Conservation (phyloP, 2,888 invertebrate genomes). For the Dendrolimus pini region DNA sequence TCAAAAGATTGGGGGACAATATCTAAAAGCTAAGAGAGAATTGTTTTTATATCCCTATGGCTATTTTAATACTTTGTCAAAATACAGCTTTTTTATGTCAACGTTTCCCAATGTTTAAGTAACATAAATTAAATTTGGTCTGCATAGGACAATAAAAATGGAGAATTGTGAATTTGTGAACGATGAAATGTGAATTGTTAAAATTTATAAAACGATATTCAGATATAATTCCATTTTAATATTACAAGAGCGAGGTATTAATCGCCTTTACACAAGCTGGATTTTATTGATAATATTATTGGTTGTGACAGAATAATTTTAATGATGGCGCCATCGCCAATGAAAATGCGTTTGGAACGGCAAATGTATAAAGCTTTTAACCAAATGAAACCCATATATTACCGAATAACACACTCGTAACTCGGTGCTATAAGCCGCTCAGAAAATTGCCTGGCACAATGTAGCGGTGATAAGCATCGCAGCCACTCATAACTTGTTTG, state of each 20-base stretch:
- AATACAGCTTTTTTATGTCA: too few species aligned
- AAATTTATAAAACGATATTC: background rate
- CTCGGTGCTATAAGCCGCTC: slow-evolving; percentile 57
- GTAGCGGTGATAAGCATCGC: slow-evolving; percentile 45
- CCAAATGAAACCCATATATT: slow-evolving; percentile 69
- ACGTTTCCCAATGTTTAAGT: too few species aligned
- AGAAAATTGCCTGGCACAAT: slow-evolving; percentile 61
- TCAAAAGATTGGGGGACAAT: too few species aligned
- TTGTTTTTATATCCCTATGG: too few species aligned
- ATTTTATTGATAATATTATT: slow-evolving; percentile 46
- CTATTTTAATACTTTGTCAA: too few species aligned
- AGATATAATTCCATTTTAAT: slow-evolving; percentile 4
- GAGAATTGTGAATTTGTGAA: too few species aligned
- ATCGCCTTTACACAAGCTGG: slow-evolving; percentile 33
- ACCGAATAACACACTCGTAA: slow-evolving; percentile 64
- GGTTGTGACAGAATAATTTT: slow-evolving; percentile 49
- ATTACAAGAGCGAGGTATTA: slow-evolving; percentile 14
- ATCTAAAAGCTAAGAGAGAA: too few species aligned
- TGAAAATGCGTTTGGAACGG: slow-evolving; percentile 50
- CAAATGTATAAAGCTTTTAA: slow-evolving; percentile 70
- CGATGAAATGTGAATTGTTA: background rate
- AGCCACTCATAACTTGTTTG: slow-evolving; percentile 36
- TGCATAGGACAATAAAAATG: too few species aligned
- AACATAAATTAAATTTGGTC: too few species aligned
- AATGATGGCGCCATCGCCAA: slow-evolving; percentile 49